These are phyloP conservation scores for Callithrix jacchus DNA, from an alignment of 2,113 vertebrate genomes.

Conservation along the genomic window DNA sequence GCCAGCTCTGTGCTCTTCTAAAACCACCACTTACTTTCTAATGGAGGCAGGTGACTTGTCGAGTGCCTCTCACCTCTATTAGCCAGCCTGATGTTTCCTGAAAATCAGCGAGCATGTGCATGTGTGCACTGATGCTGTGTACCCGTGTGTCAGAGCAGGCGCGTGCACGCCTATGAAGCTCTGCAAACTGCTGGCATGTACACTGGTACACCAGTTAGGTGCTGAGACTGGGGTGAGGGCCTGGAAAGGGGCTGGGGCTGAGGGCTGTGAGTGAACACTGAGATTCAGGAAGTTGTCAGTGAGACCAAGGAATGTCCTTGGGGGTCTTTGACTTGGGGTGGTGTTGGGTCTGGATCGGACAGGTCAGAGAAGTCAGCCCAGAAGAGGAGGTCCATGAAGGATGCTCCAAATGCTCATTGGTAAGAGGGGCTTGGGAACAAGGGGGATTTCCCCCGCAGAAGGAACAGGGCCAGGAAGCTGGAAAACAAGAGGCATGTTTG, in stretches of 20 bases:
- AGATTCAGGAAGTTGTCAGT: not conserved
- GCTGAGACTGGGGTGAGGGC: not conserved
- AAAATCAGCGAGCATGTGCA: rapidly evolving
- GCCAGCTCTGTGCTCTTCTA: not conserved
- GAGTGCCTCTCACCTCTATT: not conserved
- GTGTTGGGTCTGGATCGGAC: not conserved
- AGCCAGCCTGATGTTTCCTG: not conserved
- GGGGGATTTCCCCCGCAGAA: no score
- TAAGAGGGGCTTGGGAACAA: not conserved
- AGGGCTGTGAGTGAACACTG: not conserved
- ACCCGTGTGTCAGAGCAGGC: rapidly evolving
- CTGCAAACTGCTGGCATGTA: not conserved
- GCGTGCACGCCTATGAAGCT: rapidly evolving
- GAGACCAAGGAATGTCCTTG: not conserved
- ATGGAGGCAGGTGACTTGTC: not conserved
- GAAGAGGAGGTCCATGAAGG: not conserved
- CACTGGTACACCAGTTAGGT: not conserved
- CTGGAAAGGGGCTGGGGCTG: not conserved
- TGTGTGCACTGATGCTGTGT: not conserved
- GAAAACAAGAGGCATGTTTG: not conserved
- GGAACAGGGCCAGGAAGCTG: not conserved
- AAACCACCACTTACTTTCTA: not conserved
- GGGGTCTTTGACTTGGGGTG: not conserved
- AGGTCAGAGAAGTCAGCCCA: not conserved
- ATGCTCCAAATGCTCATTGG: not conserved